These are phyloP conservation scores for Helarctos malayanus DNA, from an alignment of 2,797 vertebrate species.

Conservation along the genomic window DNA sequence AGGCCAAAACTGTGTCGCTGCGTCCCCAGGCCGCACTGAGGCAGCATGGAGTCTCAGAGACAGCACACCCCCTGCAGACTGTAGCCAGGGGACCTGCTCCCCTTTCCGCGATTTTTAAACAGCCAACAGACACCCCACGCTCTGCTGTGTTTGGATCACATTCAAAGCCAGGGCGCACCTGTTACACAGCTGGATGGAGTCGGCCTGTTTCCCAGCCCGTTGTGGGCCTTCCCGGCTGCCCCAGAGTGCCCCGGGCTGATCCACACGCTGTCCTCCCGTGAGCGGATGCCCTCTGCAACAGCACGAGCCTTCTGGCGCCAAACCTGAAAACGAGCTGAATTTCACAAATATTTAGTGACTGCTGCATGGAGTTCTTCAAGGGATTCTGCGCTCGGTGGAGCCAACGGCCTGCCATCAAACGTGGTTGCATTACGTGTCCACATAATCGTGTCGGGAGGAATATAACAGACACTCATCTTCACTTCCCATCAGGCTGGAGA, in stretches of 20 bases:
- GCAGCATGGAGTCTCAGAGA: rapidly evolving
- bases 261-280: rapidly evolving
- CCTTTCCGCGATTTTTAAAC: too few species aligned
- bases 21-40: background rate
- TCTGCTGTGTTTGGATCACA: background rate
- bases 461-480: rapidly evolving
- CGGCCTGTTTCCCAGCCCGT: rapidly evolving
- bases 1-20: background rate
- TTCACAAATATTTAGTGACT: too few species aligned
- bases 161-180: background rate
- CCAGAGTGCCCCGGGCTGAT: too few species aligned
- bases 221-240: rapidly evolving
- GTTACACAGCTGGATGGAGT: background rate
- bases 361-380: rapidly evolving
- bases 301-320: rapidly evolving
- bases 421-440: rapidly evolving
- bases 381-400: background rate
- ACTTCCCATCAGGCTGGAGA: rapidly evolving
- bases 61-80: background rate
- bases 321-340: background rate
- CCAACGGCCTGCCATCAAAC: rapidly evolving
- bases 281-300: rapidly evolving
- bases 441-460: rapidly evolving
- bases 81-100: rapidly evolving
- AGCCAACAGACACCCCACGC: rapidly evolving